Percentiles rank a stretch among this genome's conserved stretches.
Evolutionary conservation across 2,113 vertebrate species (phyloP).

Genomic region (Pagrus major): DNA sequence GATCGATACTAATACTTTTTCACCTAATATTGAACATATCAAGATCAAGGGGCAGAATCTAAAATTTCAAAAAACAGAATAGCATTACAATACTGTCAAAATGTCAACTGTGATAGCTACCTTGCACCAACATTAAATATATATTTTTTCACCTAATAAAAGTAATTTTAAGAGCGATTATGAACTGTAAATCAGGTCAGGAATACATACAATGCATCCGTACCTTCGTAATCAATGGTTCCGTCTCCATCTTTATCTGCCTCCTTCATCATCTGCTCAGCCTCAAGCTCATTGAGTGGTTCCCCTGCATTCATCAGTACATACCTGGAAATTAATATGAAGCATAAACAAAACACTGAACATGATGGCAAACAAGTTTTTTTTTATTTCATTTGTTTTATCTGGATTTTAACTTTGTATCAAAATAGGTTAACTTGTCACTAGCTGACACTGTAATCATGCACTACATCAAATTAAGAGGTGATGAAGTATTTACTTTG

Average conservation of each 20-base stretch:
- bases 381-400: background rate
- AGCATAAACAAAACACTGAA: background rate
- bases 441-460: background rate
- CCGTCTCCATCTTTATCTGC: slow-evolving; percentile 79
- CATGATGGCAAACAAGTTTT: background rate
- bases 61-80: background rate
- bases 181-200: background rate
- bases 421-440: background rate
- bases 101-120: background rate
- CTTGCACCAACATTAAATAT: background rate
- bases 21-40: too few species aligned
- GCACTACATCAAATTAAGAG: background rate
- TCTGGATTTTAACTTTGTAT: background rate
- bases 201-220: background rate
- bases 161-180: background rate
- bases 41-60: too few species aligned
- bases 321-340: slow-evolving; percentile 55
- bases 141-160: background rate
- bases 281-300: slow-evolving; percentile 77
- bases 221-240: slow-evolving; percentile 82
- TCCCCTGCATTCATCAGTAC: slow-evolving; percentile 80
- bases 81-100: background rate
- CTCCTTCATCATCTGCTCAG: slow-evolving; percentile 84
- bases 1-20: background rate
- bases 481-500: background rate